These are phyloP conservation scores for Pampusana beccarii DNA, from an alignment of 2,113 vertebrate genomes.

Conservation along the genomic window DNA sequence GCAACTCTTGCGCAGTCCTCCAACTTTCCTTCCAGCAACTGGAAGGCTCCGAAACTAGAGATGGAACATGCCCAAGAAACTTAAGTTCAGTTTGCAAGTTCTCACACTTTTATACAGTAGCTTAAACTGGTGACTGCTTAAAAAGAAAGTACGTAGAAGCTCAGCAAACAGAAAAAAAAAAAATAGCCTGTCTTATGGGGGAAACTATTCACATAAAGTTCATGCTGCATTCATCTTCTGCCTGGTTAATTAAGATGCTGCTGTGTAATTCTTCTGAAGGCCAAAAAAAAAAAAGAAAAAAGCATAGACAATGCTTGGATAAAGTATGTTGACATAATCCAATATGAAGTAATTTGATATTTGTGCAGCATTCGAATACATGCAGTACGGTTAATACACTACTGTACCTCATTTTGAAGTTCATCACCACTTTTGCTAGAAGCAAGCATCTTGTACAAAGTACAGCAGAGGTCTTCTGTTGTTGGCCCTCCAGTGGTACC, in stretches of 20 bases:
- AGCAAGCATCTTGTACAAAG: slow-evolving; percentile 94
- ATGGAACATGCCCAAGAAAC: neutral
- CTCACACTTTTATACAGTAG: neutral
- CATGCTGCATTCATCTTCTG: neutral
- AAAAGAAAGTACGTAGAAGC: neutral
- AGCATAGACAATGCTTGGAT: neutral
- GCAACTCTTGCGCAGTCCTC: neutral
- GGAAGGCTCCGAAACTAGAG: neutral
- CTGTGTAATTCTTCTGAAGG: neutral
- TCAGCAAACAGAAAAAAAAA: neutral
- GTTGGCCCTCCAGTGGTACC: slow-evolving; percentile 85
- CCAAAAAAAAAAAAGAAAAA: neutral
- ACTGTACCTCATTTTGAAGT: slow-evolving; percentile 94
- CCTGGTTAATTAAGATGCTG: neutral
- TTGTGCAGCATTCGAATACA: neutral
- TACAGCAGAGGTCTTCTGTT: slow-evolving; percentile 91
- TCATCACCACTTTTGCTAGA: slow-evolving; percentile 91
- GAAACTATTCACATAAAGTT: neutral
- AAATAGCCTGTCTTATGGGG: neutral
- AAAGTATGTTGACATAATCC: neutral
- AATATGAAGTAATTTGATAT: neutral
- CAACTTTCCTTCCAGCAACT: neutral
- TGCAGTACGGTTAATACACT: neutral
- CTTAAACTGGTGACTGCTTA: neutral
- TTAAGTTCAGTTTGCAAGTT: neutral